Conservation (phyloP, 1,140 invertebrate genomes). For the Euborellia annulipes region DNA sequence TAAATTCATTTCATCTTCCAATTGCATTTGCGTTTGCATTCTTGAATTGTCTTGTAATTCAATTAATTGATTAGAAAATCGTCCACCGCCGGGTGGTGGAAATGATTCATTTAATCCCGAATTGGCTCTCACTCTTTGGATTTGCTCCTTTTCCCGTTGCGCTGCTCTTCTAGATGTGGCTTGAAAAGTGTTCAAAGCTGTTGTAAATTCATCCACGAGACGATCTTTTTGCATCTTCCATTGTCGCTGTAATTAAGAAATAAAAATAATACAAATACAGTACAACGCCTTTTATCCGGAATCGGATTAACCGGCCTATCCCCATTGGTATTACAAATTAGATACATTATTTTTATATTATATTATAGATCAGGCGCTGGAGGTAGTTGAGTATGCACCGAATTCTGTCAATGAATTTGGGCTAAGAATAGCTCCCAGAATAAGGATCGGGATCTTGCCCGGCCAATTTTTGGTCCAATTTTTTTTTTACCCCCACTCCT, state of each 20-base stretch:
- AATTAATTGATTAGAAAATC: constrained; percentile 33
- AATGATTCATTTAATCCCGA: constrained; percentile 34
- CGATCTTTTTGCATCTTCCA: constrained; percentile 82
- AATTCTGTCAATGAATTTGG: no score
- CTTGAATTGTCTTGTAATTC: constrained; percentile 37
- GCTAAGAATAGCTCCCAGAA: no score
- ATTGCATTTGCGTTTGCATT: constrained; percentile 50
- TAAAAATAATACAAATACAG: not conserved
- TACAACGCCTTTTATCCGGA: no score
- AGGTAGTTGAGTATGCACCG: no score
- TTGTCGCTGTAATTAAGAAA: constrained; percentile 44
- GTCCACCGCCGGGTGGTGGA: not conserved
- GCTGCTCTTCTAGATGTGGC: constrained; percentile 61
- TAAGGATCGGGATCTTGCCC: no score
- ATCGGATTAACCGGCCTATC: no score
- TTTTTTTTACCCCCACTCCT: no score
- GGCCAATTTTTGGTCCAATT: no score
- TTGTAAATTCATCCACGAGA: constrained; percentile 84
- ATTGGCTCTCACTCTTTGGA: constrained; percentile 44
- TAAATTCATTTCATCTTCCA: constrained; percentile 75
- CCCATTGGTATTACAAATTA: constrained; percentile 3
- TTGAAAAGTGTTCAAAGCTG: constrained; percentile 76
- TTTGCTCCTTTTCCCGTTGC: constrained; percentile 68
- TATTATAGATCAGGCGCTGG: no score
- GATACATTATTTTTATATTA: constrained; percentile 2